Evolutionary conservation across 2,888 invertebrate genomes (phyloP).

Genomic region (Mechanitis messenoides): DNA sequence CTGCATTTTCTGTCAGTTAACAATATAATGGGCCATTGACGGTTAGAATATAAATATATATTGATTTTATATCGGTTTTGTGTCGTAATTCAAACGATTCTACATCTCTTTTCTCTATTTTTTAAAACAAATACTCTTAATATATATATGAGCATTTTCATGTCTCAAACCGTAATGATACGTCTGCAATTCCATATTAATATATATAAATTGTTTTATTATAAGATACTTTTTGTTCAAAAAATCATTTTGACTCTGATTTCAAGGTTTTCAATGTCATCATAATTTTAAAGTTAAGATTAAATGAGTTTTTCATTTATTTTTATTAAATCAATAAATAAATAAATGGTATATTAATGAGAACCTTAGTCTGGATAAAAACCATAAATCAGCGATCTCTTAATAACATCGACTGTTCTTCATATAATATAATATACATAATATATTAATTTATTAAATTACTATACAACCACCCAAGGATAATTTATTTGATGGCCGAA

Average conservation of each 20-base stretch:
- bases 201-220: slow-evolving; percentile 5
- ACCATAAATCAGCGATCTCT: too few species aligned
- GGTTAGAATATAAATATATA: slow-evolving; percentile 24
- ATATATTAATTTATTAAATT: too few species aligned
- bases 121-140: background rate
- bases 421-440: too few species aligned
- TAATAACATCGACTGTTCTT: too few species aligned
- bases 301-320: too few species aligned
- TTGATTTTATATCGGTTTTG: slow-evolving; percentile 7
- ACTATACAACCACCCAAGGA: too few species aligned
- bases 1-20: slow-evolving; percentile 12
- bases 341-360: too few species aligned
- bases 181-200: slow-evolving; percentile 1
- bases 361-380: too few species aligned
- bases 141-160: background rate
- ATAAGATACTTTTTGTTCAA: background rate
- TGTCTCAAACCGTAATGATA: background rate
- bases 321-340: too few species aligned
- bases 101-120: background rate
- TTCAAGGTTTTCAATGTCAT: too few species aligned
- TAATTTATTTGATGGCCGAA: too few species aligned
- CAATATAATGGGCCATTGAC: slow-evolving; percentile 19
- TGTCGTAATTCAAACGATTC: background rate
- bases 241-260: background rate
- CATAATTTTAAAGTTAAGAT: too few species aligned